Evolutionary conservation across 2,113 vertebrate genomes (phyloP), one percentile per base, ranked within the genome.

Genomic region (Philantomba maxwellii): DNA sequence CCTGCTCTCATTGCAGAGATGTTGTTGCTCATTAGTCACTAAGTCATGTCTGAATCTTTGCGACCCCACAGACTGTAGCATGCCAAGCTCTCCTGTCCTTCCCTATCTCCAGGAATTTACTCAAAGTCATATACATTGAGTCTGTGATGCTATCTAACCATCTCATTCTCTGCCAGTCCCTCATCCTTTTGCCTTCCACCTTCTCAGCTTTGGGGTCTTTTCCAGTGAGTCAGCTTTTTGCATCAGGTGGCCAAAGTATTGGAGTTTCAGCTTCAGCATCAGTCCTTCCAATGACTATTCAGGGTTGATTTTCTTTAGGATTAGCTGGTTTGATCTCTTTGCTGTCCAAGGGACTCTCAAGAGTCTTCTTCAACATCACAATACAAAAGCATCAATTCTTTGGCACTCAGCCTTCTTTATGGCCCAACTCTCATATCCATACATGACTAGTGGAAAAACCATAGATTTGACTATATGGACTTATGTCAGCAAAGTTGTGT

Each of bases 31-130:
- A 73, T 73, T 73, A 39, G 66, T 73, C 66, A 39, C 36, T 25
- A 73, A 73, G 21, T 73, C 4, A 0, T 73, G 19, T 39, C 66
- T 73, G 66, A 23, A 39, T 39, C 66, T 73, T 39, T 73, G 36
- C 0, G 0, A 39, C 2, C 19, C 2, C 36, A 3, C 13, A 21
- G n/a, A 73, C 21, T 73, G 10, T 36, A 73, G n/a, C 66, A 25
- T 73, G 21, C 21, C 66, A 39, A 36, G 21, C 36, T 73, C 36
- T 73, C 11, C 10, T 1, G 4, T 39, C 36, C 66, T 25, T 39
- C 66, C 12, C 66, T 73, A 73, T 73, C 36, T 39, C 36, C 19
- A 73, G 36, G 66, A 73, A 73, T 39, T 73, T 73, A 39, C 21
- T 39, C 66, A 73, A 39, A 73, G 19, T 73, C 66, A 73, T 39